phyloP scores from a whole-genome alignment of 2,888 invertebrate species.

The Orthonevra nobilis region DNA sequence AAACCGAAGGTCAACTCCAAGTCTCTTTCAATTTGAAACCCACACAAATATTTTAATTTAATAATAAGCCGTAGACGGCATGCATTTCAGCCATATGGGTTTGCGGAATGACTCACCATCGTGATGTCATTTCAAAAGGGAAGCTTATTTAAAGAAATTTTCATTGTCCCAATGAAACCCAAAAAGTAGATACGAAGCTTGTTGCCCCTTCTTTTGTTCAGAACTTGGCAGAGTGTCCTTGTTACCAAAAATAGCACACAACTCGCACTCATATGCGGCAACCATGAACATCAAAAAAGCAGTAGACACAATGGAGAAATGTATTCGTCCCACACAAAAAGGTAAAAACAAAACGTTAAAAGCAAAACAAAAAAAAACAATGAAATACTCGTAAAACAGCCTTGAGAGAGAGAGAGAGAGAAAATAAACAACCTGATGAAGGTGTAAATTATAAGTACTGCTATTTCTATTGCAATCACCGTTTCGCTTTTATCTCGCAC shows the following conservation, averaged over 20 bases:
- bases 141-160: not conserved
- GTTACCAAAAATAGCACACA: slow-evolving; percentile 19
- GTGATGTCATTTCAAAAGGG: slow-evolving; percentile 50
- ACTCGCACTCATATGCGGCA: not conserved
- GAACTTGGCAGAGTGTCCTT: slow-evolving; percentile 24
- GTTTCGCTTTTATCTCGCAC: slow-evolving; percentile 63
- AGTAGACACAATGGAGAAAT: slow-evolving; percentile 18
- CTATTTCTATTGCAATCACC: slow-evolving; percentile 62
- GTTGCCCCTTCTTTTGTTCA: too few species aligned
- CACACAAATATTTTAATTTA: slow-evolving; percentile 42
- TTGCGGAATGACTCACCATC: slow-evolving; percentile 20
- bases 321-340: not conserved
- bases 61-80: slow-evolving; percentile 28
- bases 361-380: slow-evolving; percentile 17
- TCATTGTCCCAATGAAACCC: too few species aligned
- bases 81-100: slow-evolving; percentile 28
- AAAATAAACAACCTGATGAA: slow-evolving; percentile 31
- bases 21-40: slow-evolving; percentile 12
- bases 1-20: slow-evolving; percentile 61
- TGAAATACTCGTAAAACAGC: slow-evolving; percentile 32
- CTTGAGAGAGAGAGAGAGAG: slow-evolving; percentile 36
- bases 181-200: too few species aligned
- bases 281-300: not conserved
- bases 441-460: slow-evolving; percentile 63
- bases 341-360: slow-evolving; percentile 22